Conservation (phyloP, 2,797 vertebrate genomes). For the Enteromius viviparus region DNA sequence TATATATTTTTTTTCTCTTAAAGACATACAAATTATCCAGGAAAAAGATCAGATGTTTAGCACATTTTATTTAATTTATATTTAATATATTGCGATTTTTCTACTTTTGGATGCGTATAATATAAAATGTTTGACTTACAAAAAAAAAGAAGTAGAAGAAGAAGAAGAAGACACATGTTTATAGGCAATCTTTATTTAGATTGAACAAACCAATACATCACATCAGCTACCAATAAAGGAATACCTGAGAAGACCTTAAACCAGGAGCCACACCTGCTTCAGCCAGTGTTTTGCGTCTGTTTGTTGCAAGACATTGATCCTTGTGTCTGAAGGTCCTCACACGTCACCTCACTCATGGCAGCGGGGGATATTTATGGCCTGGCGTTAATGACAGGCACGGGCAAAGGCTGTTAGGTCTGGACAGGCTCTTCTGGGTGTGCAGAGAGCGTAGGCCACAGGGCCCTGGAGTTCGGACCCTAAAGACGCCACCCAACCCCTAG, state of each 20-base stretch:
- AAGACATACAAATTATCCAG: background rate
- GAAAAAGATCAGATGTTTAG: background rate
- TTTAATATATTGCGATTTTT: background rate
- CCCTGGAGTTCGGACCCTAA: conserved; percentile 66
- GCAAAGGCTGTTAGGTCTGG: conserved; percentile 77
- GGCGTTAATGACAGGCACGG: conserved; percentile 75
- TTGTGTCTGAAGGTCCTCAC: conserved; percentile 71
- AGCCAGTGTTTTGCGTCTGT: background rate
- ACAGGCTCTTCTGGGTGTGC: conserved; percentile 61
- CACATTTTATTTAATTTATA: background rate
- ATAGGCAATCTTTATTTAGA: background rate
- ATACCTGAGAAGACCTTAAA: background rate
- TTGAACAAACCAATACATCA: background rate
- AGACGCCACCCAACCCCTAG: conserved; percentile 62
- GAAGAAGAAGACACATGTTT: too few species aligned
- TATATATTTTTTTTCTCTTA: too few species aligned
- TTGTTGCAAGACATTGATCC: conserved; percentile 69
- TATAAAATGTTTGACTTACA: background rate
- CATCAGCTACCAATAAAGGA: background rate
- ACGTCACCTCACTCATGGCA: conserved; percentile 67
- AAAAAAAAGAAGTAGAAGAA: background rate
- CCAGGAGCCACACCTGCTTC: conserved; percentile 1
- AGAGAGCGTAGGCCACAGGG: conserved; percentile 52
- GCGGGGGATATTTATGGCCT: conserved; percentile 74
- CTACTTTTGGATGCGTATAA: background rate